These are phyloP conservation scores for Odiellus spinosus DNA, from an alignment of 2,888 invertebrate species.

Conservation along the genomic window DNA sequence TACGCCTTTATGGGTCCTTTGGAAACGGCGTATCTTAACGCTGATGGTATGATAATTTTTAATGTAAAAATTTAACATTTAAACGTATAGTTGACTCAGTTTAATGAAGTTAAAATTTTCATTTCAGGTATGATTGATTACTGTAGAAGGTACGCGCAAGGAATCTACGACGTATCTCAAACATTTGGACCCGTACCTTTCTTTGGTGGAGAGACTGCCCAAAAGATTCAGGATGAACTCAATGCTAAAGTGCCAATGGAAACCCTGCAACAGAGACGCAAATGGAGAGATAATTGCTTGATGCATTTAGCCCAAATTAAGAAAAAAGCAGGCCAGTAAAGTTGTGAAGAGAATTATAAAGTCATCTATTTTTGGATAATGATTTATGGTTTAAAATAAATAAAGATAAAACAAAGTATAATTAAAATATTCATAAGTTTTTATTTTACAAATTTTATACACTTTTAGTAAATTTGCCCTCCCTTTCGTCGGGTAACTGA, in stretches of 20 bases:
- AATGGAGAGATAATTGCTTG: constrained; percentile 67
- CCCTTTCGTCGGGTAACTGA: no score
- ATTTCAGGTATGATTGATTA: constrained; percentile 43
- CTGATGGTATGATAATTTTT: constrained; percentile 47
- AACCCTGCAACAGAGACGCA: constrained; percentile 51
- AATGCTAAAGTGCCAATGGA: constrained; percentile 56
- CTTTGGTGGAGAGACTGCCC: constrained; percentile 50
- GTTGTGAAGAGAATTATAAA: no score
- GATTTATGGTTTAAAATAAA: no score
- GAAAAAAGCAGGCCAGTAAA: constrained; percentile 34
- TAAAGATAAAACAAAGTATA: no score
- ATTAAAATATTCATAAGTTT: no score
- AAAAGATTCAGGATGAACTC: constrained; percentile 52
- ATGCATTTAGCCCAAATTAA: constrained; percentile 64
- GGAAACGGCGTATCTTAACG: constrained; percentile 87
- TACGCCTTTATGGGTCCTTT: constrained; percentile 90
- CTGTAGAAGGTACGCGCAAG: constrained; percentile 42
- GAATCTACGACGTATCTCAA: constrained; percentile 45
- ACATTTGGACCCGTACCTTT: constrained; percentile 58
- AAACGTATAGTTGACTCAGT: neutral
- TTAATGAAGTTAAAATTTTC: neutral
- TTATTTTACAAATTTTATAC: no score
- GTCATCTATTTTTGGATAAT: no score
- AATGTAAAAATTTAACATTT: constrained; percentile 2
- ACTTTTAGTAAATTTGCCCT: no score